Conservation (phyloP, 2,113 vertebrate genomes). For the Periophthalmus modestus region DNA sequence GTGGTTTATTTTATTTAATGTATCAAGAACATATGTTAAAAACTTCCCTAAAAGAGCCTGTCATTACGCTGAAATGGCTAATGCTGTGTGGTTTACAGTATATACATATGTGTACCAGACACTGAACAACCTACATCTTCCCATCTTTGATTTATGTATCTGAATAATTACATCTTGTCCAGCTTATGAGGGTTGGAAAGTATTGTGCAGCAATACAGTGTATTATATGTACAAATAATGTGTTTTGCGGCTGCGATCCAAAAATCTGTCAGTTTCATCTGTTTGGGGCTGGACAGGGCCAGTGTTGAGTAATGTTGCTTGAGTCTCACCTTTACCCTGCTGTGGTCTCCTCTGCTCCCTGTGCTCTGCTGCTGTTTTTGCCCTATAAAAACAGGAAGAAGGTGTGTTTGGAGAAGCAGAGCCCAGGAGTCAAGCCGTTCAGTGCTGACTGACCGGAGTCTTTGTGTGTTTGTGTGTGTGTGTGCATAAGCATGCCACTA, state of each 20-base stretch:
- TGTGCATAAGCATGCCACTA: constrained; percentile 45
- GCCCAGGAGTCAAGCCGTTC: constrained; percentile 60
- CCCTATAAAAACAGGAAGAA: constrained; percentile 74
- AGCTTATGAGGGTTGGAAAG: background rate
- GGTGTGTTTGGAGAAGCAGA: constrained; percentile 70
- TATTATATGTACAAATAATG: constrained; percentile 6
- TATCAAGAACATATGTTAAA: background rate
- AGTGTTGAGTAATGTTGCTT: constrained; percentile 20
- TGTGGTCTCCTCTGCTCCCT: constrained; percentile 50
- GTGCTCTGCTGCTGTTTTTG: constrained; percentile 53
- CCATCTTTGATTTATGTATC: background rate
- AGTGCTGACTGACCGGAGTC: constrained; percentile 47
- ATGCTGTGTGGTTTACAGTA: background rate
- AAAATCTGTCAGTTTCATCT: constrained; percentile 1
- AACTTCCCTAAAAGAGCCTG: background rate
- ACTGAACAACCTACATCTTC: background rate
- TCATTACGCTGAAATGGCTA: background rate
- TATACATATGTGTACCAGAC: background rate
- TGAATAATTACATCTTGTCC: background rate
- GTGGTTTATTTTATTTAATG: constrained; percentile 4
- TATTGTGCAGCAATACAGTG: background rate
- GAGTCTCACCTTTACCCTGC: constrained; percentile 43
- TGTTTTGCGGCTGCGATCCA: background rate
- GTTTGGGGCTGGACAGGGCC: background rate
- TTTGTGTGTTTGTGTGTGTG: constrained; percentile 40